Percentiles rank a stretch among this genome's conserved stretches.
phyloP scores from a whole-genome alignment of 2,888 invertebrate species.

The Ectropis crepuscularia region DNA sequence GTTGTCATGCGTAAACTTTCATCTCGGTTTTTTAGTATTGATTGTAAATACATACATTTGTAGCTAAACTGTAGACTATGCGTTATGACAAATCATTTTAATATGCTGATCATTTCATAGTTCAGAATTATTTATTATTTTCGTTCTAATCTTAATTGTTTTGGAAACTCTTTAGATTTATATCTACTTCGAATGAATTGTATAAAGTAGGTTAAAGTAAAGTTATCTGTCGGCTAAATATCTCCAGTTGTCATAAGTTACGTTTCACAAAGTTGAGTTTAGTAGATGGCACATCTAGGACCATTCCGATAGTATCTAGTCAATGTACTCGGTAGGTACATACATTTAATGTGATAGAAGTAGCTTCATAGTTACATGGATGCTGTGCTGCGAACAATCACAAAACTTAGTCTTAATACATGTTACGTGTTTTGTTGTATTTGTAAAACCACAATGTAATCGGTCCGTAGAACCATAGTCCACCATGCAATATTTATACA shows the following conservation, averaged over 20 bases:
- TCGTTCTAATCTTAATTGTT: conserved; percentile 50
- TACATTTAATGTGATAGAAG: conserved; percentile 68
- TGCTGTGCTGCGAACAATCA: conserved; percentile 67
- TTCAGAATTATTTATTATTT: conserved; percentile 50
- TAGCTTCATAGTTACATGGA: conserved; percentile 58
- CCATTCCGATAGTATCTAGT: conserved; percentile 72
- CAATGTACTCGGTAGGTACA: conserved; percentile 65
- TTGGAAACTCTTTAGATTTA: conserved; percentile 36
- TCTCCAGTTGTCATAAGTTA: conserved; percentile 42
- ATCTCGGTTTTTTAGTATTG: conserved; percentile 70
- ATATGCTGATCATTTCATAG: conserved; percentile 56
- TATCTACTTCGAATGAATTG: conserved; percentile 65
- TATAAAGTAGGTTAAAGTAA: conserved; percentile 81
- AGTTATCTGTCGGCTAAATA: conserved; percentile 50
- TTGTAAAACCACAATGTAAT: conserved; percentile 44
- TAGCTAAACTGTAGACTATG: conserved; percentile 69
- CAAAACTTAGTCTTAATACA: conserved; percentile 60
- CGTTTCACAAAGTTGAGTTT: conserved; percentile 40
- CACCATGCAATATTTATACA: conserved; percentile 35
- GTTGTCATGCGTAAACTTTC: conserved; percentile 73
- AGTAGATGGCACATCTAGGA: conserved; percentile 51
- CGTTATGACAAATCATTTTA: conserved; percentile 57
- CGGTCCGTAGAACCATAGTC: conserved; percentile 52
- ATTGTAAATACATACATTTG: conserved; percentile 78
- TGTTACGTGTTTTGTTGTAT: conserved; percentile 55